Conservation (phyloP, 2,113 vertebrate genomes). For the Brachirus orientalis region DNA sequence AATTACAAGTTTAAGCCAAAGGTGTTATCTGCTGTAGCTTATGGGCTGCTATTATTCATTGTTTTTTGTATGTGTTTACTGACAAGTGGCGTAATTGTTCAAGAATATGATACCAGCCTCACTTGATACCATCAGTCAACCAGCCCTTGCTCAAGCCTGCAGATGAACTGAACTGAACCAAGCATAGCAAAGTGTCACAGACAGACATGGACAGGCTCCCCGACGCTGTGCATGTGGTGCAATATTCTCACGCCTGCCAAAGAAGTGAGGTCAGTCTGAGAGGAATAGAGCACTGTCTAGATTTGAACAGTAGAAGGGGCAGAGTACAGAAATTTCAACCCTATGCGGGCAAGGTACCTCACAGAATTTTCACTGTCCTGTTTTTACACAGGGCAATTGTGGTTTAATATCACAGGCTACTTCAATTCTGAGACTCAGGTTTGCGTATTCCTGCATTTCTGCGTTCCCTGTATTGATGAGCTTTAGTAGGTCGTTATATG, state of each 20-base stretch:
- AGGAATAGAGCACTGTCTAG: constrained; percentile 29
- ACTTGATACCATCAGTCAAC: constrained; percentile 3
- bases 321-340: constrained; percentile 24
- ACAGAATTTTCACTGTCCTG: constrained; percentile 9
- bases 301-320: constrained; percentile 5
- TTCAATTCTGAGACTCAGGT: neutral
- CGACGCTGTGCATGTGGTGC: constrained; percentile 37
- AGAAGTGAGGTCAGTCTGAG: constrained; percentile 43
- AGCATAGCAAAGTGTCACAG: constrained; percentile 32
- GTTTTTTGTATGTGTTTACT: neutral
- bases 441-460: too few relatives aligned
- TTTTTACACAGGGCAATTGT: neutral
- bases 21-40: too few relatives aligned
- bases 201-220: constrained; percentile 29
- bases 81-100: constrained; percentile 2
- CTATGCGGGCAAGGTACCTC: neutral
- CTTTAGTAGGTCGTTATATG: neutral
- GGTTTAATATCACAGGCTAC: neutral
- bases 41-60: too few relatives aligned
- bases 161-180: constrained; percentile 35
- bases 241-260: constrained; percentile 50
- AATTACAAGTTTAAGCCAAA: too few relatives aligned
- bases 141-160: constrained; percentile 6
- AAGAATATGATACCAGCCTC: neutral
- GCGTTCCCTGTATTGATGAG: neutral